Base-by-base conservation (phyloP, 2,888 invertebrate genomes). In the Tiphia femorata region DNA sequence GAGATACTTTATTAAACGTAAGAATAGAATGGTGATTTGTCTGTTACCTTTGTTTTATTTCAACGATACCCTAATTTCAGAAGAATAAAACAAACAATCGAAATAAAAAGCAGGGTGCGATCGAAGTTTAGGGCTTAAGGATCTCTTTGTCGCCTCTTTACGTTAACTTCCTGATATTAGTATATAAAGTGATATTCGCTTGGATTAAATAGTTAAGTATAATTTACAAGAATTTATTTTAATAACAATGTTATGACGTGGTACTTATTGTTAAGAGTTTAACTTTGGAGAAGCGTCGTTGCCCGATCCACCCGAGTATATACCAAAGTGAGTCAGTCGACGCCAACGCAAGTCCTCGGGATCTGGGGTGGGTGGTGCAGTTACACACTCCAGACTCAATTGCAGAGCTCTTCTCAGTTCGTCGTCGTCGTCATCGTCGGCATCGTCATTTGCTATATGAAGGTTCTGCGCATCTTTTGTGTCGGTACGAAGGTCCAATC, bases 381-480 rank as follows among this genome's bases (percentile, higher is more conserved):
- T 79, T 3, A 80, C 77, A 38, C 83, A 83, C 58, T 84, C 83
- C 52, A 87, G 76, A 72, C 87, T 87, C 54, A 87, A 73, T 62
- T 84, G 80, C 16, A 87, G 68, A 1, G 87, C 87, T 65, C 81
- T 83, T 61, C 85, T 84, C 40, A 88, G 75, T 29, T 87, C 86
- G 21, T 82, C 81, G 42, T 86, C 85, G 16, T 82, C 81, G 20
- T 81, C 82, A 2, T 70, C 67, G 7, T 77, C 75, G 20, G 72
- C 67, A n/a, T 44, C 33, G 44, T 60, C 21, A 47, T 67, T 47
- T 43, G 57, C 27, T 47, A 54, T 33, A 52, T 51, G 44, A 8
- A 25, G 5, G 5, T 5, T 25, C 8, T 8, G 5, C 25, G 25
- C 25, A 25, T 25, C 25, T n/a, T n/a, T n/a, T n/a, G n/a, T n/a